Percentiles rank a stretch among this genome's conserved stretches.
Conservation (phyloP, 2,888 invertebrate species). For the Epinotia brunnichana region DNA sequence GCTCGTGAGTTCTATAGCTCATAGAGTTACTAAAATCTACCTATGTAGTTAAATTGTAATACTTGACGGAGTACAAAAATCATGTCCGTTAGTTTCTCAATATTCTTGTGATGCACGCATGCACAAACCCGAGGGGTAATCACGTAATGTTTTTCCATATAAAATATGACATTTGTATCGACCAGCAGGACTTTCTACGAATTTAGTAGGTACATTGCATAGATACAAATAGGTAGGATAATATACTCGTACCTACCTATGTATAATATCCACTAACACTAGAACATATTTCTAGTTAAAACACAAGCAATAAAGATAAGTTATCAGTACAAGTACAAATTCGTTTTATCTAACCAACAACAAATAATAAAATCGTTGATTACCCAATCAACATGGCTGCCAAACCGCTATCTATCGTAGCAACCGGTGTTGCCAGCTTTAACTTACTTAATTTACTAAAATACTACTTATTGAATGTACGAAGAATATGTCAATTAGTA, state of each 20-base stretch:
- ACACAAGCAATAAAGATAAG: constrained; percentile 35
- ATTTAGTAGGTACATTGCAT: too few relatives aligned
- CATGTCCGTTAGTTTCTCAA: neutral
- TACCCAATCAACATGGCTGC: constrained; percentile 69
- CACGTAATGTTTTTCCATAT: too few relatives aligned
- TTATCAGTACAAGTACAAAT: constrained; percentile 41
- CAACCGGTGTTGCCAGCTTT: constrained; percentile 52
- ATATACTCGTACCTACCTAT: neutral
- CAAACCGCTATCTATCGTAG: constrained; percentile 72
- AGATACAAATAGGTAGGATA: neutral
- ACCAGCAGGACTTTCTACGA: neutral
- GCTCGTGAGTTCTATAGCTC: too few relatives aligned
- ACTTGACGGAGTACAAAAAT: neutral
- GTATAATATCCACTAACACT: neutral
- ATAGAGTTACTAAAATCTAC: too few relatives aligned
- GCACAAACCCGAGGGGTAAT: neutral
- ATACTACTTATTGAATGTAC: too few relatives aligned
- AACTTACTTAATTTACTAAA: neutral
- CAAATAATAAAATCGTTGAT: constrained; percentile 44
- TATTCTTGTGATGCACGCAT: neutral
- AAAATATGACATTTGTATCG: too few relatives aligned
- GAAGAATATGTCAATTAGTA: too few relatives aligned
- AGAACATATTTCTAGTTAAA: constrained; percentile 24
- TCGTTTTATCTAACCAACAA: constrained; percentile 43
- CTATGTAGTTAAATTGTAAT: too few relatives aligned